phyloP scores from a whole-genome alignment of 37 sponge, comb jelly and placozoan genomes.

The Hormiphora californensis region DNA sequence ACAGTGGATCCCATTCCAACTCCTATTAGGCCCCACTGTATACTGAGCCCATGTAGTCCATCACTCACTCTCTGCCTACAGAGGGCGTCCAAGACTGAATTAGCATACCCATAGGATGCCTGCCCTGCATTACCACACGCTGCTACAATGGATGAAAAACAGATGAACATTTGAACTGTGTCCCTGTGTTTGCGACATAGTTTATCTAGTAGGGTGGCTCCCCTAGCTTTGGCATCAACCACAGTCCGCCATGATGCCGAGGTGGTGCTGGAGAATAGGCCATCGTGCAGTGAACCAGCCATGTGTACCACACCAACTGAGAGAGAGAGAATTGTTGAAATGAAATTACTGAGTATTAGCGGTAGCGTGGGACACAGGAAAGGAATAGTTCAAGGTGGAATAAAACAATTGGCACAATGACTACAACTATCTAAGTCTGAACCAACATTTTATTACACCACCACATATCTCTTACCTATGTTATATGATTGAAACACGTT shows the following conservation, averaged over 20 bases:
- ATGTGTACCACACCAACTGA: constrained; percentile 6
- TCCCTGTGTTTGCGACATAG: neutral
- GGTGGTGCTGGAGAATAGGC: neutral
- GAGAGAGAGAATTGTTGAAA: too few species aligned
- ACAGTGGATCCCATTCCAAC: neutral
- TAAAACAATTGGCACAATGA: too few species aligned
- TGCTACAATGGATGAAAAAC: constrained; percentile 20
- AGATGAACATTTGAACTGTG: neutral
- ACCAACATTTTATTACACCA: too few species aligned
- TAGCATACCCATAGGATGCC: neutral
- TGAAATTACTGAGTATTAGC: too few species aligned
- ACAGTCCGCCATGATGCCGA: neutral
- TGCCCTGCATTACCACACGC: constrained; percentile 40
- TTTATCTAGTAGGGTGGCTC: neutral
- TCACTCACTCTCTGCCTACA: neutral
- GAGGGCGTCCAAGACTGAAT: neutral
- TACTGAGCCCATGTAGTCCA: neutral
- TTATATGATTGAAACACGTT: neutral
- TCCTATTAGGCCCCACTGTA: constrained; percentile 32
- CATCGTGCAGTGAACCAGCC: neutral
- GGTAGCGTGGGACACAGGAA: too few species aligned
- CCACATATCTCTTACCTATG: constrained; percentile 22
- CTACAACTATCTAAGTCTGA: too few species aligned
- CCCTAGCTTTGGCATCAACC: neutral
- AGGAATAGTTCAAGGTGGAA: too few species aligned